These are phyloP conservation scores for Lasioglossum zephyrum DNA, from an alignment of 2,888 invertebrate genomes.

Conservation along the genomic window DNA sequence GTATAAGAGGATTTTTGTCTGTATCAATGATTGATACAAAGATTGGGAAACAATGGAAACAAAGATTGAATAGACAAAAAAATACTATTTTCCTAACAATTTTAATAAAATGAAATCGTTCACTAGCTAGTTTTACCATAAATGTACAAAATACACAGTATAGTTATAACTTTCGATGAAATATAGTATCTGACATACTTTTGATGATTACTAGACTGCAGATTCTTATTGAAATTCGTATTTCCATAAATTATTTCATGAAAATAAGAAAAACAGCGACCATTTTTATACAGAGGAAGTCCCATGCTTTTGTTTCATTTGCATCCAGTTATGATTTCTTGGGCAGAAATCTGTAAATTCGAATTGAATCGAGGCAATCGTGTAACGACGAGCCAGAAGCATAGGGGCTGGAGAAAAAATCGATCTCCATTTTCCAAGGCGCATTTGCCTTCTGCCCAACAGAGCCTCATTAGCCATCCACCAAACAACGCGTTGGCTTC, in stretches of 20 bases:
- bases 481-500: slow-evolving; percentile 69
- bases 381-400: slow-evolving; percentile 14
- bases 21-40: too few species aligned
- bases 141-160: too few species aligned
- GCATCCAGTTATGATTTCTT: not conserved
- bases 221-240: too few species aligned
- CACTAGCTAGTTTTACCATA: too few species aligned
- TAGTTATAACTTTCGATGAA: too few species aligned
- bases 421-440: slow-evolving; percentile 69
- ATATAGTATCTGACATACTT: too few species aligned
- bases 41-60: too few species aligned
- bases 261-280: too few species aligned
- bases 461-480: slow-evolving; percentile 77
- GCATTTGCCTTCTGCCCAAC: slow-evolving; percentile 63
- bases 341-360: not conserved
- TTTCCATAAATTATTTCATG: too few species aligned
- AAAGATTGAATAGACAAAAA: not conserved
- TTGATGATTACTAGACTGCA: too few species aligned
- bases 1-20: not conserved
- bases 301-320: not conserved
- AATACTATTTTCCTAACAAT: too few species aligned
- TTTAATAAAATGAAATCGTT: too few species aligned
- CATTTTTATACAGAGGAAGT: not conserved
- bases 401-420: slow-evolving; percentile 58
- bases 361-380: slow-evolving; percentile 4